These are phyloP conservation scores for Hesperia comma DNA, from an alignment of 2,888 invertebrate genomes.

Conservation along the genomic window DNA sequence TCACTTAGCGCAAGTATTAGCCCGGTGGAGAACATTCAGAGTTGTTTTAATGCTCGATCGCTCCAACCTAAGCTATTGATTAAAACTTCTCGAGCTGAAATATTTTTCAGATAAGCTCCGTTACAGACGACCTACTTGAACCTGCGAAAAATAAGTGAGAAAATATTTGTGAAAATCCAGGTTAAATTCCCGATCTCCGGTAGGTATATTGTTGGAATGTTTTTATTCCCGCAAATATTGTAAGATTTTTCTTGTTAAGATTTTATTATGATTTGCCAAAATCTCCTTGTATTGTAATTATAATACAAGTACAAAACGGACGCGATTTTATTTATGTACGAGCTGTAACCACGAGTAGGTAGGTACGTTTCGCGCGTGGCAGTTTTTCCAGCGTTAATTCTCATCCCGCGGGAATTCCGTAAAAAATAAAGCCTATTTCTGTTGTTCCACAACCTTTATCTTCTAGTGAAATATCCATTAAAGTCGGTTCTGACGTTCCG, in stretches of 20 bases:
- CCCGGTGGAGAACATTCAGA: constrained; percentile 15
- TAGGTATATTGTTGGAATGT: constrained; percentile 2
- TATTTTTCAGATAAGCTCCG: constrained; percentile 30
- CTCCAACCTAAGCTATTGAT: constrained; percentile 31
- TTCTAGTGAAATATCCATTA: too few species aligned
- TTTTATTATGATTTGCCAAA: too few species aligned
- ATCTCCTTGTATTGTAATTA: too few species aligned
- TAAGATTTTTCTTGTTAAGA: background rate
- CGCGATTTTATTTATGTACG: too few species aligned
- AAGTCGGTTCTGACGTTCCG: too few species aligned
- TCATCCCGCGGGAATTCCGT: too few species aligned
- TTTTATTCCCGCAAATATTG: background rate
- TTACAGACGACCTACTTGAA: constrained; percentile 19
- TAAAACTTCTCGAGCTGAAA: constrained; percentile 30
- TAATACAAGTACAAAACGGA: too few species aligned
- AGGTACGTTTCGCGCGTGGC: too few species aligned
- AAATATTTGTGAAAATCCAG: constrained; percentile 25
- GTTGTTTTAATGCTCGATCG: constrained; percentile 18
- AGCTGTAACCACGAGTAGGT: too few species aligned
- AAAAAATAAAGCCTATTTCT: too few species aligned
- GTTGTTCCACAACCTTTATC: too few species aligned
- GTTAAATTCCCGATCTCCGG: background rate
- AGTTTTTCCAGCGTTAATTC: too few species aligned
- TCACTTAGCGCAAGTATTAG: constrained; percentile 24
- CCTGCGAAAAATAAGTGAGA: constrained; percentile 24